These are phyloP conservation scores for Tenualosa ilisha DNA, from an alignment of 2,797 vertebrate species.

Conservation along the genomic window DNA sequence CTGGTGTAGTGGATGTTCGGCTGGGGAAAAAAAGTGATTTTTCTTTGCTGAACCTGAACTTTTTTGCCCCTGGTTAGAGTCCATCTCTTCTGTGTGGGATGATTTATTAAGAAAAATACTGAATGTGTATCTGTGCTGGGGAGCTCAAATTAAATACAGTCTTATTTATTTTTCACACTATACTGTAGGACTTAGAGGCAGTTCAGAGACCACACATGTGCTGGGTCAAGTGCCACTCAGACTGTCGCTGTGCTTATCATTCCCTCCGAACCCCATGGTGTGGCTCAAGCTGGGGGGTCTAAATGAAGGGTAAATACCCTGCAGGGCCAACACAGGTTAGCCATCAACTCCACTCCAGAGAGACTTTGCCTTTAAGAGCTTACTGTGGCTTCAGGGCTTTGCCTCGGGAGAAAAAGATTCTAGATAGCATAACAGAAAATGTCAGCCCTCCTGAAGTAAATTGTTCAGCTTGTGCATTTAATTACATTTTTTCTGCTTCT, in stretches of 20 bases:
- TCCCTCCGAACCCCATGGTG: neutral
- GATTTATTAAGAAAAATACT: neutral
- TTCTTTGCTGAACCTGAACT: neutral
- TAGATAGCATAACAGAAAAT: neutral
- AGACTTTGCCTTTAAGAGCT: neutral
- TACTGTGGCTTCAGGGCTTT: neutral
- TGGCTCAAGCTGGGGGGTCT: conserved; percentile 1
- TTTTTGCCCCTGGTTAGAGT: neutral
- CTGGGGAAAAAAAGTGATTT: neutral
- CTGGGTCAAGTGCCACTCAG: neutral
- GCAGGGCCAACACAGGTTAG: neutral
- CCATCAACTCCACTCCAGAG: neutral
- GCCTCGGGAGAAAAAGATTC: neutral
- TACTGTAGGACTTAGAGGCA: neutral
- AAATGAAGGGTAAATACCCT: neutral
- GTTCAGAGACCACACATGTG: neutral
- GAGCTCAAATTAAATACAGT: neutral
- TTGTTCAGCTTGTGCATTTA: neutral
- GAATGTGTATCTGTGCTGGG: neutral
- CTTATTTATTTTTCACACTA: neutral
- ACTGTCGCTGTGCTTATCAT: neutral
- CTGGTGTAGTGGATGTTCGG: neutral
- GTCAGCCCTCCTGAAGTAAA: neutral
- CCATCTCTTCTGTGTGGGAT: neutral
- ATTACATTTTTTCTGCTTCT: neutral